Conservation (phyloP, 1,140 invertebrate species). For the Ditylenchus dipsaci region DNA sequence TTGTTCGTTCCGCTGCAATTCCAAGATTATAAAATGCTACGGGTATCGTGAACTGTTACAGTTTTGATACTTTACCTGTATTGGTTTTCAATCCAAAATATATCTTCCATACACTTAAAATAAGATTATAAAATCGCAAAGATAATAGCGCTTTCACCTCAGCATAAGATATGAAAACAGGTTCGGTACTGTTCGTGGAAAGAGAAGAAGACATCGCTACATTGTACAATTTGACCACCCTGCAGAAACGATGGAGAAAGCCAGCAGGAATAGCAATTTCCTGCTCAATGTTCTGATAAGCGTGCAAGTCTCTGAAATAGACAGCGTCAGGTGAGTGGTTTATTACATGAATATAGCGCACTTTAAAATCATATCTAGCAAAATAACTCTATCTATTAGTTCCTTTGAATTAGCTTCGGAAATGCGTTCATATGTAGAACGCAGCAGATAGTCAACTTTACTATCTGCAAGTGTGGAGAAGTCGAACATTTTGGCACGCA, state of each 20-base stretch:
- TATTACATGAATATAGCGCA: background rate
- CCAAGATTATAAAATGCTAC: too few relatives aligned
- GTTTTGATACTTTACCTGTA: too few relatives aligned
- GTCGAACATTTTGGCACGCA: conserved; percentile 5
- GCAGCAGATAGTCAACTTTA: conserved; percentile 19
- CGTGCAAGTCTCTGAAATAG: conserved; percentile 17
- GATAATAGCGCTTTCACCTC: background rate
- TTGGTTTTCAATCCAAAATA: background rate
- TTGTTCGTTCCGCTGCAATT: background rate
- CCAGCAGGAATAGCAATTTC: conserved; percentile 14
- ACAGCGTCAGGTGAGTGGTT: background rate
- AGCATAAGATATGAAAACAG: background rate
- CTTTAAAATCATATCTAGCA: conserved; percentile 33
- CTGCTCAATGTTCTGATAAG: conserved; percentile 19
- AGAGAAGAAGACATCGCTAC: background rate
- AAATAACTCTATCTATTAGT: conserved; percentile 4
- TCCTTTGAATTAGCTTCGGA: conserved; percentile 59
- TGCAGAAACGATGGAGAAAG: conserved; percentile 17
- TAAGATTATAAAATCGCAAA: background rate
- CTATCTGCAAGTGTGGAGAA: conserved; percentile 6
- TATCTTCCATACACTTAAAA: conserved; percentile 2
- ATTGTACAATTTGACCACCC: conserved; percentile 18
- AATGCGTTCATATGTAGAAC: conserved; percentile 20
- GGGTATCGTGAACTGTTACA: too few relatives aligned
- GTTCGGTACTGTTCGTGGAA: background rate